Percentiles rank a stretch among this genome's conserved stretches.
These are phyloP conservation scores for Panurus biarmicus DNA, from an alignment of 2,113 vertebrate genomes.

Conservation along the genomic window DNA sequence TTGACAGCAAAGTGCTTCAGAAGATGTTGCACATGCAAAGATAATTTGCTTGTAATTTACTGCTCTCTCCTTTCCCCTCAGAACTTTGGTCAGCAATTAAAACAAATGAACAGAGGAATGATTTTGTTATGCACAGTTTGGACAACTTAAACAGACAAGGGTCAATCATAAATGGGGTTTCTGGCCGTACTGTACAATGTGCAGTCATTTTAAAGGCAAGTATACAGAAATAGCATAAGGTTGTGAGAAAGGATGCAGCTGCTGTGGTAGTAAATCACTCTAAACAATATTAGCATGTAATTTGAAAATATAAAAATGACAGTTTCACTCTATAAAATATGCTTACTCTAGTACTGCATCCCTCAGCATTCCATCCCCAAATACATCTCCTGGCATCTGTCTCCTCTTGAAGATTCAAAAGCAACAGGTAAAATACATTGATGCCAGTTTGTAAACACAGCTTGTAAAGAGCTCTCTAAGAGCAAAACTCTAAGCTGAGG, in stretches of 20 bases:
- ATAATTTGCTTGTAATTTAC: neutral
- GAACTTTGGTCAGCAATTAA: neutral
- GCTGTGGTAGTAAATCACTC: neutral
- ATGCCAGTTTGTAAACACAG: neutral
- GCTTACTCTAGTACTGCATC: neutral
- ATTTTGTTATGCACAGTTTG: neutral
- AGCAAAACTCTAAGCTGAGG: neutral
- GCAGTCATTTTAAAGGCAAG: slow-evolving; percentile 6
- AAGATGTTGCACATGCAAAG: neutral
- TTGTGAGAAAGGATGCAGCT: neutral
- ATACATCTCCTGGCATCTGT: neutral
- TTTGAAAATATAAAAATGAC: slow-evolving; percentile 3
- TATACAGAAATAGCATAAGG: neutral
- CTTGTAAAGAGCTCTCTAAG: neutral
- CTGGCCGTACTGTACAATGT: neutral
- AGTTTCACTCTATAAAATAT: neutral
- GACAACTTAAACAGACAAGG: neutral
- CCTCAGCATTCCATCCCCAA: rapidly evolving
- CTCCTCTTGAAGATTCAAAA: neutral
- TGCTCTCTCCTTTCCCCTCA: neutral
- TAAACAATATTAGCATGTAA: neutral
- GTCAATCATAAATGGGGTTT: neutral
- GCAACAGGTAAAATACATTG: neutral
- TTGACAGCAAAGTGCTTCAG: neutral
- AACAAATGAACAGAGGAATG: neutral